These are phyloP conservation scores for Gymnorhina tibicen DNA, from an alignment of 2,113 vertebrate species.

Conservation along the genomic window DNA sequence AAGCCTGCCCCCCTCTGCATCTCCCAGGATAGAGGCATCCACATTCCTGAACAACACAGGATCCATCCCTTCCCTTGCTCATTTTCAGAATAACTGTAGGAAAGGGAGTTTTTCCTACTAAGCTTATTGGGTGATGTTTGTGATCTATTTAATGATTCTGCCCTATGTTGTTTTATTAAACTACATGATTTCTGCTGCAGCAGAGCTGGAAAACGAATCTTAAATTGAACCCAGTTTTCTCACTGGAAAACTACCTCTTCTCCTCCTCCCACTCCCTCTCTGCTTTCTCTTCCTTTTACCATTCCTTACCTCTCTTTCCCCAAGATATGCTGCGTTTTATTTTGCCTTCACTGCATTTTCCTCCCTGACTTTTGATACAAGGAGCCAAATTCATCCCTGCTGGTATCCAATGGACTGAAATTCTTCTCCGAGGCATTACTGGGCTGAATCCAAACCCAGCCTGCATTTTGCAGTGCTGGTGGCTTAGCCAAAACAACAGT, in stretches of 20 bases:
- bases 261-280: background rate
- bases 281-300: conserved; percentile 8
- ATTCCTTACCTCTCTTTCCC: conserved; percentile 5
- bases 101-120: background rate
- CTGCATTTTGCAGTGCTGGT: conserved; percentile 40
- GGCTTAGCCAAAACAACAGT: conserved; percentile 32
- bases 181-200: background rate
- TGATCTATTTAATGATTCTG: background rate
- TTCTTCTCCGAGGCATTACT: background rate
- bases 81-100: background rate
- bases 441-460: conserved; percentile 1
- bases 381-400: conserved; percentile 23
- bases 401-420: conserved; percentile 38
- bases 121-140: background rate
- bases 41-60: background rate
- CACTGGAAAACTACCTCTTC: background rate
- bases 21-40: background rate
- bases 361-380: background rate
- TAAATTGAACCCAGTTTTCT: background rate
- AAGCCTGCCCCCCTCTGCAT: conserved; percentile 4
- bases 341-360: conserved; percentile 5
- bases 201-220: conserved; percentile 23
- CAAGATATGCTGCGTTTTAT: conserved; percentile 6
- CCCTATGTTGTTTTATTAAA: conserved; percentile 8
- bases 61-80: background rate